Evolutionary conservation across 2,888 invertebrate genomes (phyloP).

Genomic region (Agrenia bidenticulata): DNA sequence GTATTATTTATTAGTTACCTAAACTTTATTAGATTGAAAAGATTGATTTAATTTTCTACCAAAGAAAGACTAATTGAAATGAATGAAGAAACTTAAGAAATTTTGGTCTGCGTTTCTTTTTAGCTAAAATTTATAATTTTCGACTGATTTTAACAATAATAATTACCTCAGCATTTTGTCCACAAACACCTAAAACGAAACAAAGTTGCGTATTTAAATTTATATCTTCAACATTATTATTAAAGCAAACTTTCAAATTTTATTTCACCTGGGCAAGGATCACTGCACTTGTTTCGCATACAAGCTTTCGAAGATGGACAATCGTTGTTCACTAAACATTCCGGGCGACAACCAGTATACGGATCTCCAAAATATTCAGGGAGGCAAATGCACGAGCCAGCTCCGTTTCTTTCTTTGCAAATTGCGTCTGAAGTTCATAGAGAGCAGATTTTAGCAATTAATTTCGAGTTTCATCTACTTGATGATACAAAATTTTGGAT

Average conservation of each 20-base stretch:
- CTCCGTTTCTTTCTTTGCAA: slow-evolving; percentile 65
- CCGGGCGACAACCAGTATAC: slow-evolving; percentile 72
- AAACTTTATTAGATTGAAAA: too few species aligned
- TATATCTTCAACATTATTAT: too few species aligned
- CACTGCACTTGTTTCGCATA: slow-evolving; percentile 76
- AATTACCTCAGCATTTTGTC: slow-evolving; percentile 29
- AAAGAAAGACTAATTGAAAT: too few species aligned
- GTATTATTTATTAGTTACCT: slow-evolving; percentile 53
- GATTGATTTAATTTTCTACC: too few species aligned
- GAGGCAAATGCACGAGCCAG: slow-evolving; percentile 56
- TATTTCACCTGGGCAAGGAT: slow-evolving; percentile 82
- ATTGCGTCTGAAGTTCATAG: slow-evolving; percentile 58
- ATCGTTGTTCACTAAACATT: slow-evolving; percentile 82
- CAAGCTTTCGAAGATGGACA: slow-evolving; percentile 81
- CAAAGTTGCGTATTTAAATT: too few species aligned
- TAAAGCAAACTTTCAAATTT: too few species aligned
- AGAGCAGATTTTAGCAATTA: not conserved
- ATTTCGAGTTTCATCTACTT: not conserved
- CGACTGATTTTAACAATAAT: slow-evolving; percentile 74
- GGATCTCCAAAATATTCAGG: slow-evolving; percentile 70
- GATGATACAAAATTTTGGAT: too few species aligned
- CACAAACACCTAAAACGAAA: slow-evolving; percentile 35
- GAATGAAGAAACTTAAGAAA: too few species aligned
- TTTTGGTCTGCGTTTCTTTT: too few species aligned
- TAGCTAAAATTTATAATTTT: slow-evolving; percentile 55